Percentiles rank a stretch among this genome's conserved stretches.
Conservation (phyloP, 2,888 invertebrate species). For the Neelides folsomi region DNA sequence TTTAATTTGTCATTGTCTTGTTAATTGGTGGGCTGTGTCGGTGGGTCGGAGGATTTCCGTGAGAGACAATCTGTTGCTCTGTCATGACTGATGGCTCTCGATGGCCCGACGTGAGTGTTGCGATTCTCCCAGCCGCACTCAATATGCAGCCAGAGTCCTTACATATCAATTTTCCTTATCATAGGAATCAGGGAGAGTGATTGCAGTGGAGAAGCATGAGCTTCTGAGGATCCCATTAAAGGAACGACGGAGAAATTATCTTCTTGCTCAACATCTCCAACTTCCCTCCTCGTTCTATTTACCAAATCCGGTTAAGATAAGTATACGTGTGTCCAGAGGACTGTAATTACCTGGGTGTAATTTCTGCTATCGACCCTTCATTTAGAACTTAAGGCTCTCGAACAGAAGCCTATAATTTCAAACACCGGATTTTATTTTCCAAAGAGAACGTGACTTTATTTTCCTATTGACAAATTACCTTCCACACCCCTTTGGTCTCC, state of each 20-base stretch:
- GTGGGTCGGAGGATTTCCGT: slow-evolving; percentile 5
- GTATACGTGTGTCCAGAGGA: slow-evolving; percentile 21
- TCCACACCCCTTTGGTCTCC: neutral
- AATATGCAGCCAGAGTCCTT: slow-evolving; percentile 18
- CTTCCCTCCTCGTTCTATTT: slow-evolving; percentile 19
- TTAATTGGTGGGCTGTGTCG: neutral
- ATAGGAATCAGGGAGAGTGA: slow-evolving; percentile 13
- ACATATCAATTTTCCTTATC: slow-evolving; percentile 20
- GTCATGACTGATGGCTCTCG: slow-evolving; percentile 9
- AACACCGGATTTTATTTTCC: slow-evolving; percentile 27
- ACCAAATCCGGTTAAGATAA: slow-evolving; percentile 33
- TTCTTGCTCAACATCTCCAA: slow-evolving; percentile 11
- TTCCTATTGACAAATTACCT: slow-evolving; percentile 32
- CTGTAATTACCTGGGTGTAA: slow-evolving; percentile 32
- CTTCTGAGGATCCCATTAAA: slow-evolving; percentile 9
- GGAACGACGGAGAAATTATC: slow-evolving; percentile 3
- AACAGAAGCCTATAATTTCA: slow-evolving; percentile 30
- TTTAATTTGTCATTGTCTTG: no score
- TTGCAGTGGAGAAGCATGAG: slow-evolving; percentile 9
- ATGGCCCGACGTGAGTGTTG: slow-evolving; percentile 14
- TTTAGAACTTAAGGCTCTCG: slow-evolving; percentile 23
- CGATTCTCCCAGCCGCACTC: slow-evolving; percentile 17
- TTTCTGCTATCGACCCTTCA: slow-evolving; percentile 31
- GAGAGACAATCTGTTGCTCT: slow-evolving; percentile 14
- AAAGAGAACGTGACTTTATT: slow-evolving; percentile 32